phyloP scores from a whole-genome alignment of 2,888 invertebrate species.

The Tinea pellionella region DNA sequence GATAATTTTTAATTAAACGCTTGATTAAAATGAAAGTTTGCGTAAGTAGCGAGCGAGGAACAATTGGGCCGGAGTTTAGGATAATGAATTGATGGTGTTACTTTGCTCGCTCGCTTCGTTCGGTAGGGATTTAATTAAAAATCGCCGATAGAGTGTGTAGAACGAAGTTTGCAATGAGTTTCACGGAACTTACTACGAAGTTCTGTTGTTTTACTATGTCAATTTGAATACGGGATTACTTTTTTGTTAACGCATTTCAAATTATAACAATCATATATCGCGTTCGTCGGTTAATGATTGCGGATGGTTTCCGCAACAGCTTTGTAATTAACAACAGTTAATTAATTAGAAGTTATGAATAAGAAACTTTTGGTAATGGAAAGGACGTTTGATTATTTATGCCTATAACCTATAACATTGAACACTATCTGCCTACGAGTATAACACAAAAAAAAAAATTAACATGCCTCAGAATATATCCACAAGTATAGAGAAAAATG shows the following conservation, averaged over 20 bases:
- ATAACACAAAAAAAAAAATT: too few species aligned
- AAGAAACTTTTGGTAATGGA: neutral
- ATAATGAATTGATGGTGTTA: conserved; percentile 71
- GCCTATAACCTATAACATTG: too few species aligned
- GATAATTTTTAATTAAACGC: conserved; percentile 71
- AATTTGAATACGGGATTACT: conserved; percentile 65
- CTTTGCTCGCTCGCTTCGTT: conserved; percentile 55
- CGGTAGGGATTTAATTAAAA: conserved; percentile 68
- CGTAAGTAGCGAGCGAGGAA: conserved; percentile 68
- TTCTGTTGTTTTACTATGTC: conserved; percentile 66
- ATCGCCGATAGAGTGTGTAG: conserved; percentile 69
- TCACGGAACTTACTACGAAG: conserved; percentile 59
- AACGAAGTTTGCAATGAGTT: conserved; percentile 63
- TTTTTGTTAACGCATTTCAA: neutral
- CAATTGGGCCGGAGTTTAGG: conserved; percentile 68
- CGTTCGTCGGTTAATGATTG: neutral
- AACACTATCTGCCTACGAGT: too few species aligned
- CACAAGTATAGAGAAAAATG: too few species aligned
- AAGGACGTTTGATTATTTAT: neutral
- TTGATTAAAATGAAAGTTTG: conserved; percentile 71
- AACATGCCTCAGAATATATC: too few species aligned
- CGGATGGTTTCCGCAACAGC: neutral
- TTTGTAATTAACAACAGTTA: neutral
- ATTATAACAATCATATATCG: neutral
- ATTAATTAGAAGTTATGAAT: neutral